Evolutionary conservation across 2,888 invertebrate genomes (phyloP).

Genomic region (Celastrina argiolus): DNA sequence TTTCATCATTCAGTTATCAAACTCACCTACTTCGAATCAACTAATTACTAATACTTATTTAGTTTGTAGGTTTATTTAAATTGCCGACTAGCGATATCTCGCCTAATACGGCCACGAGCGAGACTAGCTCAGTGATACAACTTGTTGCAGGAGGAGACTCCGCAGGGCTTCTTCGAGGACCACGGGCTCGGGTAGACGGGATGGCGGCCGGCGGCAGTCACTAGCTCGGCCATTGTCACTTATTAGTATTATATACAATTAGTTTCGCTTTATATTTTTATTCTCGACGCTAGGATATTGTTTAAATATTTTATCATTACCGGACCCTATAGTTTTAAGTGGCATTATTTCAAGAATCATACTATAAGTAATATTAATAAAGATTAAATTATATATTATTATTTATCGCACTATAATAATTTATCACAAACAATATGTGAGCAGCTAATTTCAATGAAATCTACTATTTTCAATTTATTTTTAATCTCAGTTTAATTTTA

Average conservation of each 20-base stretch:
- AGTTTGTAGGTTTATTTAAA: too few species aligned
- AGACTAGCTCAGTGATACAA: slow-evolving; percentile 72
- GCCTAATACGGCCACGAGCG: slow-evolving; percentile 74
- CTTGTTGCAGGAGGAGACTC: slow-evolving; percentile 98
- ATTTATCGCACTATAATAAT: not conserved
- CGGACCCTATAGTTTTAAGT: not conserved
- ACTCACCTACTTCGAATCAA: too few species aligned
- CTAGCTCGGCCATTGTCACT: not conserved
- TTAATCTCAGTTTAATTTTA: too few species aligned
- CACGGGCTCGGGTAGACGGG: slow-evolving; percentile 92
- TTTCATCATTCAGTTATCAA: too few species aligned
- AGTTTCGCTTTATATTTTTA: not conserved
- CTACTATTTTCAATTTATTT: too few species aligned
- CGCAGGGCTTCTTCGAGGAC: slow-evolving; percentile 99
- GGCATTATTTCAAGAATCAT: not conserved
- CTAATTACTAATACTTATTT: too few species aligned
- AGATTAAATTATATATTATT: not conserved
- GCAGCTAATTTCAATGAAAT: too few species aligned
- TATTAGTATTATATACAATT: not conserved
- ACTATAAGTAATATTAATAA: not conserved
- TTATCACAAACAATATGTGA: too few species aligned
- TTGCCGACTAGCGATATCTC: slow-evolving; percentile 56
- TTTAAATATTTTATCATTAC: not conserved
- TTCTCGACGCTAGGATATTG: not conserved
- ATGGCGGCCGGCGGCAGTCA: not conserved